A percentile compares a stretch with the other conserved stretches of the same genome.
phyloP scores from a whole-genome alignment of 2,797 vertebrate genomes.

The Etheostoma nigrum region DNA sequence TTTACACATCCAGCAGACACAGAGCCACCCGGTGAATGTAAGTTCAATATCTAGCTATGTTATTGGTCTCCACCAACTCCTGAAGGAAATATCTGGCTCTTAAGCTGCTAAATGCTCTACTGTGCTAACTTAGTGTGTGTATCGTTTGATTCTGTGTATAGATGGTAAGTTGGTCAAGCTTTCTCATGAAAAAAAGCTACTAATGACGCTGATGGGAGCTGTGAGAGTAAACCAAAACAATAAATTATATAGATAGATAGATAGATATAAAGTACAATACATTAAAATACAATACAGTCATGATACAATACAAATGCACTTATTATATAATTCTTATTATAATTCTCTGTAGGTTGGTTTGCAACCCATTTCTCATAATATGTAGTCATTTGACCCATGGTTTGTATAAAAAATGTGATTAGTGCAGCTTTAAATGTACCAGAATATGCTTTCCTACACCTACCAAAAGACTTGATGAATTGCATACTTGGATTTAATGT shows the following conservation, averaged over 20 bases:
- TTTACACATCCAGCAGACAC: neutral
- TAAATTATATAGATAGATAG: no score
- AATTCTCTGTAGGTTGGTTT: neutral
- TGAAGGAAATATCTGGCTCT: neutral
- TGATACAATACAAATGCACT: no score
- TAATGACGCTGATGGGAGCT: neutral
- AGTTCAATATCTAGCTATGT: neutral
- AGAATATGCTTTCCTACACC: neutral
- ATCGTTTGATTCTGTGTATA: neutral
- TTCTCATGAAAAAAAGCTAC: neutral
- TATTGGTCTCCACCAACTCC: conserved; percentile 1
- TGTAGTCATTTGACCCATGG: neutral
- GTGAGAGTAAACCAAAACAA: neutral
- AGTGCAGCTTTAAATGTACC: neutral
- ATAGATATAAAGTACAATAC: no score
- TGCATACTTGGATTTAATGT: neutral
- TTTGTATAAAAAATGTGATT: neutral
- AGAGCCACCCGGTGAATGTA: neutral
- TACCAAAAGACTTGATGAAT: neutral
- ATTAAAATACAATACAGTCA: no score
- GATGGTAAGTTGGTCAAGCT: neutral
- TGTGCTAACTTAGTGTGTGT: neutral
- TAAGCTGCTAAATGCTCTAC: neutral
- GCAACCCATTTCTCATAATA: neutral
- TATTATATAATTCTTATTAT: no score